A percentile compares a stretch with the other conserved stretches of the same genome.
These are phyloP conservation scores for Spongilla lacustris DNA, from an alignment of 37 sponge, comb jelly and placozoan genomes.

Conservation along the genomic window DNA sequence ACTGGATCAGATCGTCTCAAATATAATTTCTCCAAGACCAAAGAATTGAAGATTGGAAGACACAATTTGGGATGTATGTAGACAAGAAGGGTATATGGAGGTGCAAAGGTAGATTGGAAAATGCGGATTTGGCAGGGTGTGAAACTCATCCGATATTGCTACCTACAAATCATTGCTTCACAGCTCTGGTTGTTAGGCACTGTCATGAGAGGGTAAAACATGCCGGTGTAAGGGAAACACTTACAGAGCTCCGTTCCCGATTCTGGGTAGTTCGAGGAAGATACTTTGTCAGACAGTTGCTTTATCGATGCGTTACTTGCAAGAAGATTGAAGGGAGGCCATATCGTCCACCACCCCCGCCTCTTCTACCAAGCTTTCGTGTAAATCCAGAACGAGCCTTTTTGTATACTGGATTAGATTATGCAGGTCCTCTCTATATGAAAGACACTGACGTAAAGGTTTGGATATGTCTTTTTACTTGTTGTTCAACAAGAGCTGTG, in stretches of 20 bases:
- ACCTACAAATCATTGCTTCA: background rate
- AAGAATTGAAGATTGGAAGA: constrained; percentile 2
- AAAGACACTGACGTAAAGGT: background rate
- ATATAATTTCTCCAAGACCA: background rate
- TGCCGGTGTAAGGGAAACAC: constrained; percentile 34
- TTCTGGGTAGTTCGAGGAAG: constrained; percentile 32
- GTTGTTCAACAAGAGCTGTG: constrained; percentile 29
- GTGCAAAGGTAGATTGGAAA: constrained; percentile 33
- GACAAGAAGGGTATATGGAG: constrained; percentile 26
- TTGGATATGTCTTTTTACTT: constrained; percentile 28
- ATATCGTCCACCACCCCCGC: background rate
- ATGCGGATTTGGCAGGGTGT: constrained; percentile 16
- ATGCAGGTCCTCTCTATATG: constrained; percentile 10
- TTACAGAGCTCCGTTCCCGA: constrained; percentile 15
- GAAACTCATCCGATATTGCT: constrained; percentile 32
- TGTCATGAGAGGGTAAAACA: constrained; percentile 17
- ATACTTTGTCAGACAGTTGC: background rate
- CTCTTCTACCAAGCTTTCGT: constrained; percentile 13
- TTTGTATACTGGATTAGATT: background rate
- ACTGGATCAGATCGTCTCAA: constrained; percentile 1
- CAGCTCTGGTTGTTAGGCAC: background rate
- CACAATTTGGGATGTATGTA: constrained; percentile 11
- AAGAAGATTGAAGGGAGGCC: constrained; percentile 2
- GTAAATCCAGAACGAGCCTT: constrained; percentile 6
- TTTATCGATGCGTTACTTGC: constrained; percentile 11